Conservation (phyloP, 2,113 vertebrate genomes). For the Rhynchomys soricoides region DNA sequence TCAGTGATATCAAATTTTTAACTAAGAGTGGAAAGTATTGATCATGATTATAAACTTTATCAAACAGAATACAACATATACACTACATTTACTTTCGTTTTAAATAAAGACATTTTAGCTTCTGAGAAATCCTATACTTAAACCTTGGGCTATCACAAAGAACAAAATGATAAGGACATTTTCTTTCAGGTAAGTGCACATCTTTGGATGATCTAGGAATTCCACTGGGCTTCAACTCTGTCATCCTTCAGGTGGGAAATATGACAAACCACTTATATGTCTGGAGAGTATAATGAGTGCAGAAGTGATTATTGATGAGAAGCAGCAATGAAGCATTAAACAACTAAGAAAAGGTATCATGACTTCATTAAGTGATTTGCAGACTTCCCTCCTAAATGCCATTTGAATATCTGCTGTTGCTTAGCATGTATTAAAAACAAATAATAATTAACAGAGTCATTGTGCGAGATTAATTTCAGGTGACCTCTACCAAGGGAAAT, state of each 20-base stretch:
- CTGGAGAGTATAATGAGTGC: neutral
- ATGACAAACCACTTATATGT: neutral
- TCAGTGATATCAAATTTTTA: too few relatives aligned
- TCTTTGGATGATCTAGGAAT: neutral
- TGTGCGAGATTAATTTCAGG: constrained; percentile 28
- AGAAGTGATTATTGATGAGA: neutral
- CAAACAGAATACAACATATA: too few relatives aligned
- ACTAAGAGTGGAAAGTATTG: too few relatives aligned
- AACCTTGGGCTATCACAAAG: neutral
- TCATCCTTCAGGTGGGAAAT: neutral
- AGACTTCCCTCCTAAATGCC: constrained; percentile 16
- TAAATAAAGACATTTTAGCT: neutral
- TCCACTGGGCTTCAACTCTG: neutral
- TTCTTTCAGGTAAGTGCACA: neutral
- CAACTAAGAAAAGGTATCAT: neutral
- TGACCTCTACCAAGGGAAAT: constrained; percentile 22
- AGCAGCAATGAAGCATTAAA: constrained; percentile 40
- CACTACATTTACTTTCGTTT: too few relatives aligned
- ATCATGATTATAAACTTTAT: too few relatives aligned
- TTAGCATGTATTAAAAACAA: constrained; percentile 30
- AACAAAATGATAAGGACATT: neutral
- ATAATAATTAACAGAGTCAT: constrained; percentile 43
- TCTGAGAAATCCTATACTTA: neutral
- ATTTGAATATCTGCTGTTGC: constrained; percentile 50
- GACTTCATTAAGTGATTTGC: constrained; percentile 33